Conservation (phyloP, 2,888 invertebrate genomes). For the Scaptomyza tumidula region DNA sequence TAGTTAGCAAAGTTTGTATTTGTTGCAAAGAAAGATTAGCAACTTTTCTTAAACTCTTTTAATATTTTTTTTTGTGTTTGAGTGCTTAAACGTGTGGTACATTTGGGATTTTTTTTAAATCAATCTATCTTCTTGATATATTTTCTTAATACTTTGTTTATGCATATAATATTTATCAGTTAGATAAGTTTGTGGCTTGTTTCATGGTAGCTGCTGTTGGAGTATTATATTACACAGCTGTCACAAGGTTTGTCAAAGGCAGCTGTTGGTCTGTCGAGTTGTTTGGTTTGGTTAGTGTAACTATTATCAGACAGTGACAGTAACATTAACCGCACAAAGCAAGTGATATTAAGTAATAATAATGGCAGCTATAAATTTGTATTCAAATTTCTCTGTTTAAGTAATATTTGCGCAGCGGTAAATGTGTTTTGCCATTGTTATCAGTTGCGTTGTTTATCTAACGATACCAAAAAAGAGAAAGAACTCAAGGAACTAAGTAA, state of each 20-base stretch:
- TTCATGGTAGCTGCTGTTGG: neutral
- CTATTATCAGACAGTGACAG: slow-evolving; percentile 21
- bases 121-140: neutral
- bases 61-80: neutral
- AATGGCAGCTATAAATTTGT: slow-evolving; percentile 2
- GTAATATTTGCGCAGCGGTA: slow-evolving; percentile 27
- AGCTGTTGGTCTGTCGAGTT: slow-evolving; percentile 4
- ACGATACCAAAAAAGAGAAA: neutral
- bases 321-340: slow-evolving; percentile 29
- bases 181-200: slow-evolving; percentile 12
- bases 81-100: neutral
- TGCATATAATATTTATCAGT: neutral
- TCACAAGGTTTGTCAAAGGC: slow-evolving; percentile 1
- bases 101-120: too few species aligned
- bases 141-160: neutral
- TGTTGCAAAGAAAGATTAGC: slow-evolving; percentile 8
- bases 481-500: slow-evolving; percentile 6
- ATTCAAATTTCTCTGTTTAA: slow-evolving; percentile 1
- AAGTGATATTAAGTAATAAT: slow-evolving; percentile 31
- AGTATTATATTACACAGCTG: slow-evolving; percentile 23
- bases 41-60: slow-evolving; percentile 8
- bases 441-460: slow-evolving; percentile 30
- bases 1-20: neutral
- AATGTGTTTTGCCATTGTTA: slow-evolving; percentile 25
- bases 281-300: slow-evolving; percentile 1